Evolutionary conservation across 2,113 vertebrate species (phyloP), one percentile per base, ranked within the genome.

Genomic region (Thryonomys swinderianus): DNA sequence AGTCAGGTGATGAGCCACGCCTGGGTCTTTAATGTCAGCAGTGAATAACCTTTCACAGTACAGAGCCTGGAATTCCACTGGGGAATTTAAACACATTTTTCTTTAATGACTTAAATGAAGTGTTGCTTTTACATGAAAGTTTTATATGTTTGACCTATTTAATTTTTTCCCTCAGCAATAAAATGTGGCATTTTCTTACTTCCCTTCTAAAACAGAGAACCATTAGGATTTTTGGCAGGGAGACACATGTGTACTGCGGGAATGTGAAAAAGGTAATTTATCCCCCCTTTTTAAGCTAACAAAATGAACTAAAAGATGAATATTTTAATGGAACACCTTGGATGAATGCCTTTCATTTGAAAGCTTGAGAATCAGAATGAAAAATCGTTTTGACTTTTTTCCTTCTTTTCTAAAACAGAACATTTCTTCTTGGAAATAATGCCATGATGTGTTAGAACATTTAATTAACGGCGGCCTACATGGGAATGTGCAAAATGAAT

Each of bases 91-190:
- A 85, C 53, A 51, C 73, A 7, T 53, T 91, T 94, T 91, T 42
- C 73, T 95, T 85, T 94, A 80, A 59, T 94, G 62, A 13, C 61
- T 93, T 82, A 66, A 90, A 95, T 30, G 76, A 94, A 83, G 62
- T 85, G 55, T 78, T 90, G 61, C n/a, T 13, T 90, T 96, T 85
- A 83, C 42, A 89, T 95, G 83, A 80, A 91, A 94, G 37, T 80
- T 96, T 96, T 93, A 78, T 96, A 9, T 95, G 94, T 96, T 93
- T 95, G 94, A 94, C 93, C 91, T 88, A 88, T 51, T 95, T 96
- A 88, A 90, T 87, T 89, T 90, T 79, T 84, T 86, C 48, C 73
- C 66, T 94, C 14, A 71, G 34, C 88, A 94, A 78, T 91, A 93
- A 78, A 90, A 90, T 80, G 61, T 95, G 71, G 6, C 48, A 40